Evolutionary conservation across 2,113 vertebrate genomes (phyloP).

Genomic region (Meriones unguiculatus): DNA sequence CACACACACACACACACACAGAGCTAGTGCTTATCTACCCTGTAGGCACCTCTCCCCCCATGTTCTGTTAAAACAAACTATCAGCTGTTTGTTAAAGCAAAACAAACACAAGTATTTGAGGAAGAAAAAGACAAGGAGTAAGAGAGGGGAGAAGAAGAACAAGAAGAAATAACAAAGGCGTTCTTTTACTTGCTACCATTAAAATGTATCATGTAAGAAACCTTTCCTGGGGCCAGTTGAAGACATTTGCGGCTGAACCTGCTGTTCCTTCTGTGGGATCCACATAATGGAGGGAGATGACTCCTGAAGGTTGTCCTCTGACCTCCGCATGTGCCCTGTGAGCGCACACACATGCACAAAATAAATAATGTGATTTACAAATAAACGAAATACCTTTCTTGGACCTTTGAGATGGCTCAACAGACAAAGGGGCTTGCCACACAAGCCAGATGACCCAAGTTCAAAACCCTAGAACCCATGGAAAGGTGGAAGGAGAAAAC

Average conservation of each 20-base stretch:
- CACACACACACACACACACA: not conserved
- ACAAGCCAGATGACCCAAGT: no score
- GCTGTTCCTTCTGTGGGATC: no score
- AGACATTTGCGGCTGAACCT: not conserved
- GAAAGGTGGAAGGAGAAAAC: not conserved
- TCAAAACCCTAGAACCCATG: not conserved
- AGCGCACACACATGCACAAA: not conserved
- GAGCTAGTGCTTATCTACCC: not conserved
- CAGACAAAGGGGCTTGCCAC: not conserved
- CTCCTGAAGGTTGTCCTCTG: not conserved
- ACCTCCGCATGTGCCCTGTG: not conserved
- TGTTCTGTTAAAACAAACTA: conserved; percentile 80
- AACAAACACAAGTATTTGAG: not conserved
- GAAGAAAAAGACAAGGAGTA: not conserved
- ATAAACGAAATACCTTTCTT: not conserved
- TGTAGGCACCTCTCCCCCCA: not conserved
- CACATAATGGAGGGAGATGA: not conserved
- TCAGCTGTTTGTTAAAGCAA: not conserved
- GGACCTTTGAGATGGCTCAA: not conserved
- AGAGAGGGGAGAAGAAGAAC: not conserved
- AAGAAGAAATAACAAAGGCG: not conserved
- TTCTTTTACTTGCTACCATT: not conserved
- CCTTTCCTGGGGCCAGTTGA: not conserved
- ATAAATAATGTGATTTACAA: not conserved
- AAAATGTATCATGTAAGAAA: not conserved